These are phyloP conservation scores for Babylonia areolata DNA, from an alignment of 1,140 invertebrate species.

Conservation along the genomic window DNA sequence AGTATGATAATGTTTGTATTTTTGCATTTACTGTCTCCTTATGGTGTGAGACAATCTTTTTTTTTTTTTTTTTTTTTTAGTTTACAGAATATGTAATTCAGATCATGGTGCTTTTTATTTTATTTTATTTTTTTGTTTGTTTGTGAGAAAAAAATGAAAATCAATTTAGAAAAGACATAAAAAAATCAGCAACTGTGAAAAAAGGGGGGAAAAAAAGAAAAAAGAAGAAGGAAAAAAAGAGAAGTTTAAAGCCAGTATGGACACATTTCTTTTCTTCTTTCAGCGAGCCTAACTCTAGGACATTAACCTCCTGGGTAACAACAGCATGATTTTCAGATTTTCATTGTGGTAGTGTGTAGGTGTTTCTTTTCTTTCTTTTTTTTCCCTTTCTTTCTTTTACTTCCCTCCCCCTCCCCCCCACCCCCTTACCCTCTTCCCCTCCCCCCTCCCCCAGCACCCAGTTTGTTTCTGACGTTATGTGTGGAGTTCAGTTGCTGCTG, in stretches of 20 bases:
- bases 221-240: not conserved
- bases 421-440: no score
- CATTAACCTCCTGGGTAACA: not conserved
- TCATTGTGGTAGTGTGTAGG: constrained; percentile 1
- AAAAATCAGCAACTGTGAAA: no score
- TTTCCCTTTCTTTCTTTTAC: not conserved
- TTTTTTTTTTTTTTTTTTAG: no score
- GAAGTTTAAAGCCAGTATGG: not conserved
- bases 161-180: no score
- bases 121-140: not conserved
- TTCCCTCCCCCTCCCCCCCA: not conserved
- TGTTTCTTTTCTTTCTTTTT: not conserved
- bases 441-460: no score
- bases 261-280: constrained; percentile 23
- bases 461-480: not conserved
- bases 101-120: no score
- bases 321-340: not conserved
- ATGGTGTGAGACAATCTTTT: no score
- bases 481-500: not conserved
- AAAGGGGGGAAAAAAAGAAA: not conserved
- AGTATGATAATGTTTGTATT: no score
- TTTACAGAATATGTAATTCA: no score
- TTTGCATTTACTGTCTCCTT: no score
- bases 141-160: no score
- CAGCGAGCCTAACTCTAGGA: constrained; percentile 27